Evolutionary conservation across 2,113 vertebrate species (phyloP), one percentile per base, ranked within the genome.

Genomic region (Anhinga rufa): DNA sequence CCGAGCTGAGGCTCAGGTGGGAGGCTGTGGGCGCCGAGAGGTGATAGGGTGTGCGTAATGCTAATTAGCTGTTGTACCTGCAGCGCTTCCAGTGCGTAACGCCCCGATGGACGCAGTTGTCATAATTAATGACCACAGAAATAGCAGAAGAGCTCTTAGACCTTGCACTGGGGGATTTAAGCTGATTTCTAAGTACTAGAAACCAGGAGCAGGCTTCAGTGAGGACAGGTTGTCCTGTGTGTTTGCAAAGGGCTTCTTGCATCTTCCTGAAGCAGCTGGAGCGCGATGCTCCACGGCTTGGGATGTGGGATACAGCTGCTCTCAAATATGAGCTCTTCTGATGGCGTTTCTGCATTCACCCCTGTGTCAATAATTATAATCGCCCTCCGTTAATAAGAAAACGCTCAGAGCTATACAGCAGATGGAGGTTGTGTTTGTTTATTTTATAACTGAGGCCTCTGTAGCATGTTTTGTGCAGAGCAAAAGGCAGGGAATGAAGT

Each of bases 1-100:
- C 75, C 54, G 92, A 54, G 49, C 79, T 36, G 42, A 32, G 48
- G 36, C 77, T 91, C 0, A 1, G 52, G 7, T 49, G 46, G 38
- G 40, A 64, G 55, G 61, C 22, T 83, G 36, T 78, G 48, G 52
- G 85, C 52, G 55, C 61, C 1, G 4, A n/a, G 83, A 82, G 36
- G 55, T 42, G 69, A 10, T 7, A n/a, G 31, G n/a, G 12, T 19
- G 38, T 52, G 64, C 5, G 5, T n/a, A 2, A 34, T 36, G 60
- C 55, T 92, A 71, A 92, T 92, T 46, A 88, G 38, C 54, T 70
- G 68, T 72, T 90, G 51, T 90, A 74, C 46, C 85, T n/a, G 44
- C 42, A 78, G 74, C n/a, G 17, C 48, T 69, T 84, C 34, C 58
- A 76, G 54, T 46, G 5, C 49, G 65, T 58, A n/a, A 94, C 78